Evolutionary conservation across 1,140 invertebrate genomes (phyloP), one percentile per base, ranked within the genome.

Genomic region (Aethina tumida): DNA sequence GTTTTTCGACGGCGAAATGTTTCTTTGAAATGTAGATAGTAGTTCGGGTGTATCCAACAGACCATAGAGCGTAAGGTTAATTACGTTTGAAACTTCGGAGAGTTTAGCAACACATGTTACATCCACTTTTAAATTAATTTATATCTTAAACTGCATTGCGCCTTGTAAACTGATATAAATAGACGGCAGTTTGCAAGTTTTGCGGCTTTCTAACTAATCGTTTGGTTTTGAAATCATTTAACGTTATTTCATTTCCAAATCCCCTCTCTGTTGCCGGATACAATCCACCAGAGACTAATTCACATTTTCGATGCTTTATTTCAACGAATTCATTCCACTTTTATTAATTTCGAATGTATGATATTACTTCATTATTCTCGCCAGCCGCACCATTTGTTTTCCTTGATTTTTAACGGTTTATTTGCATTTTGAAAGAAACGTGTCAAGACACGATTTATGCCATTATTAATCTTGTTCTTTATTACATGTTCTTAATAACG

Each of bases 121-220:
- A 44, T 39, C 31, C 16, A 46, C 44, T 46, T 39, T 46, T 42
- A 43, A 46, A 46, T 46, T 42, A 46, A 46, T 46, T 46, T 46
- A 35, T 42, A 41, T 43, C 44, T 43, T 46, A 26, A 34, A 34
- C 35, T 38, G 10, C 30, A 36, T 12, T 21, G 31, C 25, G 15
- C 38, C 18, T 32, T 22, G 36, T 19, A 17, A 39, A 39, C 27
- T 41, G 39, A 42, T 22, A 41, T 35, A 43, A 43, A 43, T 43
- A 43, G 40, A 46, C 30, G 40, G 39, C 33, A 28, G 41, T 39
- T 39, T 17, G 24, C 35, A 41, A 42, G 35, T 43, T 42, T 14
- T 47, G 45, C 37, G 41, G 45, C 35, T 47, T 35, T 25, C 45
- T 44, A 44, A 47, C 45, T 47, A 47, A 47, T 47, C 45, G 41